These are phyloP conservation scores for Gadus macrocephalus DNA, from an alignment of 2,113 vertebrate genomes.

Conservation along the genomic window DNA sequence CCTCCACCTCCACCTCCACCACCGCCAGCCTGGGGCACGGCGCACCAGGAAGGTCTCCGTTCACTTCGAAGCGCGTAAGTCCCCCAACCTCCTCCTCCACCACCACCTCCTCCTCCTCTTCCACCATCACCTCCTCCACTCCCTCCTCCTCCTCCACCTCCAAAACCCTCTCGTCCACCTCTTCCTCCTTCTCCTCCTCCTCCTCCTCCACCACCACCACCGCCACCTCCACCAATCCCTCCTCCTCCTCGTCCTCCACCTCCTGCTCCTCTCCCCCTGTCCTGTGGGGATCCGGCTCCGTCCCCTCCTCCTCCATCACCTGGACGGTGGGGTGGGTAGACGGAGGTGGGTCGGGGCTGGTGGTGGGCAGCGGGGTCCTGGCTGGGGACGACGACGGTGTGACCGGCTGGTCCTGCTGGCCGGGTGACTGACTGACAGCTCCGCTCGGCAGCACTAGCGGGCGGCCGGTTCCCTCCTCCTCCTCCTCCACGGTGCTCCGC, in stretches of 20 bases:
- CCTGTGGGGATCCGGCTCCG: conserved; percentile 48
- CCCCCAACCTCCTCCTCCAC: neutral
- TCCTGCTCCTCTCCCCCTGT: conserved; percentile 38
- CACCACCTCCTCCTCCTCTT: conserved; percentile 27
- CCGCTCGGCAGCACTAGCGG: conserved; percentile 21
- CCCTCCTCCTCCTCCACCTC: conserved; percentile 71
- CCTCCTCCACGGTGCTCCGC: conserved; percentile 16
- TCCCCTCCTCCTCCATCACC: conserved; percentile 72
- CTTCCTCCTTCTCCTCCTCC: no score
- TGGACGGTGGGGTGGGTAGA: no score
- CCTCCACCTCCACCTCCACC: conserved; percentile 40
- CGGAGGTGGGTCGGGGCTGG: neutral
- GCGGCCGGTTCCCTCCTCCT: conserved; percentile 42
- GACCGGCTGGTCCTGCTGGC: no score
- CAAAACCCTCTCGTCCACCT: conserved; percentile 70
- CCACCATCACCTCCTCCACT: conserved; percentile 70
- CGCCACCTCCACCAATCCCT: no score
- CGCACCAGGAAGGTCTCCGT: conserved; percentile 57
- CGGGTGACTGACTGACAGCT: no score
- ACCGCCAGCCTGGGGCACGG: conserved; percentile 47
- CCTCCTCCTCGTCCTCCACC: no score
- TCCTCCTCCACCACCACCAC: no score
- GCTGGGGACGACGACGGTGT: no score
- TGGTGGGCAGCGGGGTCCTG: conserved; percentile 22
- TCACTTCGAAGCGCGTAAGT: conserved; percentile 40